phyloP scores from a whole-genome alignment of 2,113 vertebrate species.

The Microcebus ravelobensis region DNA sequence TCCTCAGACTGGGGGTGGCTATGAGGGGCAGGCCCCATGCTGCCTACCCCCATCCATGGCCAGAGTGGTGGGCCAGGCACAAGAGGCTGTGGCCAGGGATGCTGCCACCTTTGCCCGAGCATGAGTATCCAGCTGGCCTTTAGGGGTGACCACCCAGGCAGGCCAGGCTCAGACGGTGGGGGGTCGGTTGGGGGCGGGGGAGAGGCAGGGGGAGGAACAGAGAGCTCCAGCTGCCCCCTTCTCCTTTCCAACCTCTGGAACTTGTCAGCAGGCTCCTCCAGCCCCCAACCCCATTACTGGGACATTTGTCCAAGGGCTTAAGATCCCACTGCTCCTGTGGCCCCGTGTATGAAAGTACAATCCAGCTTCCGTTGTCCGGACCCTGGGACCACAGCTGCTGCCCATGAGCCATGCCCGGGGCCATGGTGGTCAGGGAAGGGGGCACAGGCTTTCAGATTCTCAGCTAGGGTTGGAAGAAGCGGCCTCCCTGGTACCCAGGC shows the following conservation, averaged over 20 bases:
- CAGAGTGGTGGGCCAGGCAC: neutral
- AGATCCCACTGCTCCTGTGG: no score
- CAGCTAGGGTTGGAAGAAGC: neutral
- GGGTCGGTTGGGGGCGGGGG: no score
- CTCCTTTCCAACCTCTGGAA: neutral
- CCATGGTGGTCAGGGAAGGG: neutral
- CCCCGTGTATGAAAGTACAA: neutral
- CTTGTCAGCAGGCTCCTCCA: neutral
- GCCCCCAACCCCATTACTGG: neutral
- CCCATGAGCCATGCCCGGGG: neutral
- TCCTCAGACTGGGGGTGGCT: neutral
- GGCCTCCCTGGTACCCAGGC: neutral
- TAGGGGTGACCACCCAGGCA: neutral
- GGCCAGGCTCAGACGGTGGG: neutral
- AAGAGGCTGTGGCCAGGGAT: neutral
- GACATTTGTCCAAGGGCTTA: neutral
- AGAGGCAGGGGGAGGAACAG: neutral
- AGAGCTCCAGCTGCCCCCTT: accelerated
- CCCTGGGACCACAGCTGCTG: accelerated
- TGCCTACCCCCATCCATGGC: accelerated
- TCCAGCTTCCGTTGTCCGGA: neutral
- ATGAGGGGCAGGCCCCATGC: neutral
- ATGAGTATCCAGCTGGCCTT: no score
- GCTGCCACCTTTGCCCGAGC: neutral
- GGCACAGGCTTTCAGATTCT: neutral